Evolutionary conservation across 2,113 vertebrate species (phyloP).

Genomic region (Clupea harengus): DNA sequence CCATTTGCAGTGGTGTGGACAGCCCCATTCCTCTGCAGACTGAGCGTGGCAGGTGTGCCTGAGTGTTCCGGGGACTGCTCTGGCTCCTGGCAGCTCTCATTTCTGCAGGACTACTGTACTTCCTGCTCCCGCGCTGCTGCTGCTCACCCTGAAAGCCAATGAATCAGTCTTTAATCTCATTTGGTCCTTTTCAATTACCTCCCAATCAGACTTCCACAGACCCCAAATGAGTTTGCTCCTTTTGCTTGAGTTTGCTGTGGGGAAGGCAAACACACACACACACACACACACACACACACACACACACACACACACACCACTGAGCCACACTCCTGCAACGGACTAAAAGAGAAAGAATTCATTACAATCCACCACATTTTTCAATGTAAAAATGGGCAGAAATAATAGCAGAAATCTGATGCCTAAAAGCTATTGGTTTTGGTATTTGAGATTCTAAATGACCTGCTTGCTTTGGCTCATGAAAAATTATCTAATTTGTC

Average conservation of each 20-base stretch:
- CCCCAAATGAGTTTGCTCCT: slow-evolving; percentile 36
- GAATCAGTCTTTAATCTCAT: slow-evolving; percentile 13
- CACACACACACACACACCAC: slow-evolving; percentile 5
- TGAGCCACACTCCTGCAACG: not conserved
- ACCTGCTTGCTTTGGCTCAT: not conserved
- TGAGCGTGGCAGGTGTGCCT: not conserved
- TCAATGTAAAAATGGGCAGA: not conserved
- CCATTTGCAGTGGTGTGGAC: not conserved
- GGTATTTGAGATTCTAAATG: not conserved
- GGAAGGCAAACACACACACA: slow-evolving; percentile 23
- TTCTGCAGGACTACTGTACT: not conserved
- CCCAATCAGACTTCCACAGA: slow-evolving; percentile 31
- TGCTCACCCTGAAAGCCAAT: slow-evolving; percentile 1
- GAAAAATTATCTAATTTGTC: slow-evolving; percentile 5
- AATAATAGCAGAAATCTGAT: not conserved
- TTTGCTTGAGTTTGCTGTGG: slow-evolving; percentile 35
- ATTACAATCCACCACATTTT: not conserved
- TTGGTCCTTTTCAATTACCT: slow-evolving; percentile 36
- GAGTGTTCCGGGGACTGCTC: not conserved
- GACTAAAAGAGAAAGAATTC: not conserved
- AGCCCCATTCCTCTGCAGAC: not conserved
- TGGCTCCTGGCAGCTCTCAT: not conserved
- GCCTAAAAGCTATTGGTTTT: not conserved
- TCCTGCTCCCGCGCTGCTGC: not conserved
- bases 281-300: slow-evolving; percentile 14